Evolutionary conservation across 2,888 invertebrate genomes (phyloP).

Genomic region (Halictus ligatus): DNA sequence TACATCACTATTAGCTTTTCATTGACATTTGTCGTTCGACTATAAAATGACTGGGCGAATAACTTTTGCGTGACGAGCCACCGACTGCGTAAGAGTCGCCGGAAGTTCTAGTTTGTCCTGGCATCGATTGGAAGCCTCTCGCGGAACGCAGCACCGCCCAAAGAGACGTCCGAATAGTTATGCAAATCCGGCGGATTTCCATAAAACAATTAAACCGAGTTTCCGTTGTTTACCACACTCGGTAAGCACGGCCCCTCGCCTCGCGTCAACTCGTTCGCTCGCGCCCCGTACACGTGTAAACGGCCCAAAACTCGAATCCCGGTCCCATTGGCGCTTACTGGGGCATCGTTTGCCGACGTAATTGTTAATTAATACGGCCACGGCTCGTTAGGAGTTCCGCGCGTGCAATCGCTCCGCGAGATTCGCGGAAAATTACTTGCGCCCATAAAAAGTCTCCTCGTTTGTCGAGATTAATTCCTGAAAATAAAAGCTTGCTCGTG

Average conservation of each 20-base stretch:
- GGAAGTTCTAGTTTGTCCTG: conserved; percentile 11
- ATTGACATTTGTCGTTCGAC: not conserved
- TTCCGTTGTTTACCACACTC: conserved; percentile 64
- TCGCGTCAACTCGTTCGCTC: conserved; percentile 42
- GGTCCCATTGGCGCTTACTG: conserved; percentile 50
- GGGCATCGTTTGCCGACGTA: conserved; percentile 54
- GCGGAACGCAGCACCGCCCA: not conserved
- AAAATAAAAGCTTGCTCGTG: not conserved
- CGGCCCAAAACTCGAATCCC: conserved; percentile 50
- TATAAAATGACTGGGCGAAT: not conserved
- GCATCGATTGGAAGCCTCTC: not conserved
- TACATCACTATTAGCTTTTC: not conserved
- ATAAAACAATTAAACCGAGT: conserved; percentile 72
- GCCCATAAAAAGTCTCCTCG: not conserved
- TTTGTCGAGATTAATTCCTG: not conserved
- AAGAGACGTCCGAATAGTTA: conserved; percentile 41
- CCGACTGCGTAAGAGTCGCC: conserved; percentile 25
- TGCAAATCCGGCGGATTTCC: conserved; percentile 68
- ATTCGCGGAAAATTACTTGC: not conserved
- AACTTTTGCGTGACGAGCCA: not conserved
- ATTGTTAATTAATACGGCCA: conserved; percentile 65
- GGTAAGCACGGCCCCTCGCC: conserved; percentile 34
- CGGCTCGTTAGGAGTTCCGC: conserved; percentile 22
- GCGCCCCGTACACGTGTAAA: conserved; percentile 48
- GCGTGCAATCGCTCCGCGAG: not conserved